phyloP scores from a whole-genome alignment of 2,888 invertebrate species.

The Scaptomyza flava region DNA sequence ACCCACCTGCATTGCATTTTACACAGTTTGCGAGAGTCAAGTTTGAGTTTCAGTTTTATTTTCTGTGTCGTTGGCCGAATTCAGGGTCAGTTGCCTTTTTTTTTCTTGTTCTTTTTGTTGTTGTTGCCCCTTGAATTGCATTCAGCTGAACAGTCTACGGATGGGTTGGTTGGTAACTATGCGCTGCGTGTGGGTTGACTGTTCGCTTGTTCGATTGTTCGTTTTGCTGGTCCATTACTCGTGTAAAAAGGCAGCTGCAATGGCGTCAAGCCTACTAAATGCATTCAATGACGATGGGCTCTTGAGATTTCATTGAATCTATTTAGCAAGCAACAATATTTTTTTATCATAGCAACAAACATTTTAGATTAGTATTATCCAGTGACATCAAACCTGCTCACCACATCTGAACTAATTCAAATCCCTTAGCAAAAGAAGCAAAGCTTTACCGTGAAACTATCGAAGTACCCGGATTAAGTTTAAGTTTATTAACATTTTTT shows the following conservation, averaged over 20 bases:
- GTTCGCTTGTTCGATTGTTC: constrained; percentile 33
- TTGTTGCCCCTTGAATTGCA: constrained; percentile 37
- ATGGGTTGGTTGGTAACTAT: constrained; percentile 2
- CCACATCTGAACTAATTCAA: no score
- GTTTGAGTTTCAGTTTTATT: constrained; percentile 30
- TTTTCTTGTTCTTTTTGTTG: background rate
- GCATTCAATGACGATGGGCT: no score
- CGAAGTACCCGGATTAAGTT: no score
- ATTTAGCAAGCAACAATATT: no score
- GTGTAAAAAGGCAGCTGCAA: constrained; percentile 56
- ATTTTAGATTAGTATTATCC: no score
- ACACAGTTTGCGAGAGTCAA: constrained; percentile 44
- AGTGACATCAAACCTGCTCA: no score
- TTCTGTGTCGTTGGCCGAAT: constrained; percentile 75
- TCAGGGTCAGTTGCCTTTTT: constrained; percentile 58
- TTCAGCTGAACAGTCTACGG: constrained; percentile 10
- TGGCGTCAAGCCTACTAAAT: constrained; percentile 52
- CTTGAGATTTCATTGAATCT: constrained; percentile 45
- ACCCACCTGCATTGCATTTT: constrained; percentile 17
- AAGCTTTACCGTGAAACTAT: no score
- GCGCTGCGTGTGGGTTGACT: constrained; percentile 47
- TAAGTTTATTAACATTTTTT: no score
- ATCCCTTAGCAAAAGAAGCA: no score
- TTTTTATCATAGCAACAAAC: no score
- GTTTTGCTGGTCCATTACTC: constrained; percentile 57